A percentile compares a stretch with the other conserved stretches of the same genome.
Evolutionary conservation across 1,140 invertebrate genomes (phyloP).

Genomic region (Cylas formicarius): DNA sequence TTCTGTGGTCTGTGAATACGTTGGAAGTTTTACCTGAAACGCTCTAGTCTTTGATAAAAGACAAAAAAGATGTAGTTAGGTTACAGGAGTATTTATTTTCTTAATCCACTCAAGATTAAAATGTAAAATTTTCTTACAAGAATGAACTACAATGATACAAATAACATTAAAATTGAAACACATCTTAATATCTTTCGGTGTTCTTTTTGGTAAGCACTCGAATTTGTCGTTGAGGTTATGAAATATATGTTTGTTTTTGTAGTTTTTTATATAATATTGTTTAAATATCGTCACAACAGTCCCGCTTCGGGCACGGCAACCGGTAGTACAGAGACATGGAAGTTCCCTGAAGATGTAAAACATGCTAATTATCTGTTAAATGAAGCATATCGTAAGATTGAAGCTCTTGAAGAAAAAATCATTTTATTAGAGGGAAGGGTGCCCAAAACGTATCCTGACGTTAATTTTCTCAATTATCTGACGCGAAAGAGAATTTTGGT

Average conservation of each 20-base stretch:
- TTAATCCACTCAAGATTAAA: conserved; percentile 12
- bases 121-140: conserved; percentile 15
- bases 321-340: conserved; percentile 14
- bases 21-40: no score
- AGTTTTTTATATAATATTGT: conserved; percentile 19
- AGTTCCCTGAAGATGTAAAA: conserved; percentile 24
- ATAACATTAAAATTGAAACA: conserved; percentile 25
- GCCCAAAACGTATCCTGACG: conserved; percentile 81
- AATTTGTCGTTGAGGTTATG: conserved; percentile 4
- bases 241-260: conserved; percentile 8
- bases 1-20: no score
- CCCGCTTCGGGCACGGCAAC: not conserved
- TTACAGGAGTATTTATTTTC: conserved; percentile 15
- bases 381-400: conserved; percentile 44
- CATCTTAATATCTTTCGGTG: conserved; percentile 10
- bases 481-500: conserved; percentile 85
- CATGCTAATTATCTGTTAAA: conserved; percentile 27
- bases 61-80: conserved; percentile 2
- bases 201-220: conserved; percentile 11
- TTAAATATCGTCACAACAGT: conserved; percentile 8
- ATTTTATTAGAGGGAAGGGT: conserved; percentile 60
- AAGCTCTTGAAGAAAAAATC: conserved; percentile 64
- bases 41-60: no score
- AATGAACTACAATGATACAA: conserved; percentile 23
- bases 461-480: conserved; percentile 84